phyloP scores from a whole-genome alignment of 2,113 vertebrate species.

The Silurus asotus region DNA sequence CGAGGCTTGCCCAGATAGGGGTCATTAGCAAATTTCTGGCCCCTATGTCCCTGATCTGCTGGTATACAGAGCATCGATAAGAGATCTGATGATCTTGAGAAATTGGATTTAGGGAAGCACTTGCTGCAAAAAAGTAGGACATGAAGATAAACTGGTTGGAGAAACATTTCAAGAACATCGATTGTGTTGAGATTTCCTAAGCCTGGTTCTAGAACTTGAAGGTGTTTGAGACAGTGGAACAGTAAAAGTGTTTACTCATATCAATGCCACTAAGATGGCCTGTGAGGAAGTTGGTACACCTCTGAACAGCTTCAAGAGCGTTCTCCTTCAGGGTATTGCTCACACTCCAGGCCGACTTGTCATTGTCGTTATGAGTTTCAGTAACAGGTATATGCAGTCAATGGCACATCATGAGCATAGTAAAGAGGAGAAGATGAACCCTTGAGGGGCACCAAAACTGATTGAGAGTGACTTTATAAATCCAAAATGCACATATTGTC shows the following conservation, averaged over 20 bases:
- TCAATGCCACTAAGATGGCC: too few species aligned
- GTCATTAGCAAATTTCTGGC: not conserved
- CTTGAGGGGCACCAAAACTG: not conserved
- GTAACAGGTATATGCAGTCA: not conserved
- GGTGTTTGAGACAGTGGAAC: not conserved
- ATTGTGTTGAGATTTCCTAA: not conserved
- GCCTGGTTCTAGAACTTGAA: not conserved
- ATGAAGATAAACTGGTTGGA: too few species aligned
- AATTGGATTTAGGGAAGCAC: too few species aligned
- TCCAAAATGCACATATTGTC: not conserved
- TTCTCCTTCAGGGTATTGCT: constrained; percentile 24
- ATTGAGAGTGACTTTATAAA: not conserved
- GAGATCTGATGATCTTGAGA: not conserved
- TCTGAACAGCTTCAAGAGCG: not conserved
- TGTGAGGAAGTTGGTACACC: not conserved
- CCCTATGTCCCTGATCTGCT: not conserved
- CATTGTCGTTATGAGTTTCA: constrained; percentile 10
- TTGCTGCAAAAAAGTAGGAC: too few species aligned
- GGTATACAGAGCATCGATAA: not conserved
- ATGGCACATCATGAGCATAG: not conserved
- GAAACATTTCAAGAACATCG: not conserved
- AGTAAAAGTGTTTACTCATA: not conserved
- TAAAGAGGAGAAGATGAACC: not conserved
- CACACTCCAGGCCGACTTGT: not conserved
- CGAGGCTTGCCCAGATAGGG: not conserved